Evolutionary conservation across 1,140 invertebrate species (phyloP), one percentile per base, ranked within the genome.

Genomic region (Nephila pilipes): DNA sequence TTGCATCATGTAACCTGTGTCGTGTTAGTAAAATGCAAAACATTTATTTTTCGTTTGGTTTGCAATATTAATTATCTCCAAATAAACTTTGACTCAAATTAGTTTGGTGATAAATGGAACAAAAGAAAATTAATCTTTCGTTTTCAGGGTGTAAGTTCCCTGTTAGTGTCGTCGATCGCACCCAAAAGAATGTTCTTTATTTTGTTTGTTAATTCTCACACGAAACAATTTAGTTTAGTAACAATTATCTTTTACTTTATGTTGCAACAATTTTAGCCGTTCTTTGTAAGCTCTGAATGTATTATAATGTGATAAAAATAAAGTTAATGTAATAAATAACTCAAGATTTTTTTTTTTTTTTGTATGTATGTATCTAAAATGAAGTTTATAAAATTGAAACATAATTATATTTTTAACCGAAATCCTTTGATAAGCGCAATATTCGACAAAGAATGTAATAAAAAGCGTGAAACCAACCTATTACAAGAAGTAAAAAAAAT

Each of bases 81-180:
- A 20, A 75, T 75, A 75, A 75, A 75, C 16, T 75, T 65, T 65
- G 63, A 25, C 69, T 36, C 69, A 75, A 75, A 75, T 75, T 75
- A 75, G 29, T 75, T 75, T 18, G 32, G 16, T 32, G 69, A 75
- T 75, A 16, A 75, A 75, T 75, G 29, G 29, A 75, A 75, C 32
- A 16, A 75, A 36, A 20, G 69, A 75, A 75, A 36, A 36, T 75
- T 75, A 18, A 75, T 75, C 69, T 36, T 29, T 75, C 29, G 32
- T 5, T 36, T 18, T 29, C 29, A 2, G 5, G 29, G 5, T 36
- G 29, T 46, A 46, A 46, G 46, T 46, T 46, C 46, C 46, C 46
- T 46, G 46, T 46, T 46, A 10, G 46, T 46, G 46, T 46, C 46
- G 46, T 46, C 46, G 58, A 20, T 22, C 58, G 22, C 16, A 60